These are phyloP conservation scores for Scleropages formosus DNA, from an alignment of 2,797 vertebrate species.

Conservation along the genomic window DNA sequence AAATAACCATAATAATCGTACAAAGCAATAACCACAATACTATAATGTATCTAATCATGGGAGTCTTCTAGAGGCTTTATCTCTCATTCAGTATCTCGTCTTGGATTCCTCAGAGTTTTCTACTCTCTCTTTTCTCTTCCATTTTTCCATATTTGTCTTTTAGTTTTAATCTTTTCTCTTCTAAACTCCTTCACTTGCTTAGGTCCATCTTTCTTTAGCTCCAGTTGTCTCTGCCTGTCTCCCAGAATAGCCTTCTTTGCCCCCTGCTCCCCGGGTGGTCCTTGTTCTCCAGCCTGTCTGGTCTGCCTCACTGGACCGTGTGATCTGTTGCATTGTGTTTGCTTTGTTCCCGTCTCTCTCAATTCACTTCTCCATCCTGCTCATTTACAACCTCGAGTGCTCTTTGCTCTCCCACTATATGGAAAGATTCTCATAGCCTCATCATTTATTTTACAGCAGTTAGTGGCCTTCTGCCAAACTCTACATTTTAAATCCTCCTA, in stretches of 20 bases:
- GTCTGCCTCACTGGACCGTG: background rate
- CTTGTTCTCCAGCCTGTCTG: background rate
- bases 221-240: background rate
- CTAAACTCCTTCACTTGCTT: background rate
- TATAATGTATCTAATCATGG: background rate
- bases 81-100: background rate
- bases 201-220: background rate
- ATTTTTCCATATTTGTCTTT: background rate
- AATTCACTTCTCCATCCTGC: background rate
- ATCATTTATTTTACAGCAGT: too few species aligned
- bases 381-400: background rate
- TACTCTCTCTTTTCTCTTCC: background rate
- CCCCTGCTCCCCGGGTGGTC: background rate
- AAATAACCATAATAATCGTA: background rate
- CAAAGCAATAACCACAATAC: too few species aligned
- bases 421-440: too few species aligned
- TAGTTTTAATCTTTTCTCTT: background rate
- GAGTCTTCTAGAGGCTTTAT: background rate
- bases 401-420: background rate
- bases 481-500: slow-evolving; percentile 10
- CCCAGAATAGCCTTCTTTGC: background rate
- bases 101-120: too few species aligned
- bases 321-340: background rate
- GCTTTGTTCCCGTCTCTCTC: slow-evolving; percentile 10
- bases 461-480: background rate